phyloP scores from a whole-genome alignment of 1,140 invertebrate species.

The Sesamia nonagrioides region DNA sequence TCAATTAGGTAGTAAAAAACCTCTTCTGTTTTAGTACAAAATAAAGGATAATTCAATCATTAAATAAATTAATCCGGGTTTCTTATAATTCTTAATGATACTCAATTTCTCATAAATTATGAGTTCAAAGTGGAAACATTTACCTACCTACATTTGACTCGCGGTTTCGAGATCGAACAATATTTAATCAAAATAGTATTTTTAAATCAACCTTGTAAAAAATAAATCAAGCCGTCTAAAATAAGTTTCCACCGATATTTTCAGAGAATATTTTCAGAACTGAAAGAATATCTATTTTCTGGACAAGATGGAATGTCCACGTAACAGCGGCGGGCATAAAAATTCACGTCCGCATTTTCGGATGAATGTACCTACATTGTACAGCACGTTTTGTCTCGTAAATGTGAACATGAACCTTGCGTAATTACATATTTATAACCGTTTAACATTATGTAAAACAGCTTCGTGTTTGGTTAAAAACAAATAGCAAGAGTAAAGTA shows the following conservation, averaged over 20 bases:
- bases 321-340: constrained; percentile 31
- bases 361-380: too few species aligned
- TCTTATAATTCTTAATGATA: too few species aligned
- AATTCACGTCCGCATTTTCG: constrained; percentile 31
- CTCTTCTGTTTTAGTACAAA: too few species aligned
- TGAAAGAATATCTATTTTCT: constrained; percentile 36
- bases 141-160: neutral
- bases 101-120: too few species aligned
- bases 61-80: too few species aligned
- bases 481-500: constrained; percentile 20
- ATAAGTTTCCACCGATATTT: neutral
- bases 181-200: constrained; percentile 1
- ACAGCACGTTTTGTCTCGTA: constrained; percentile 36
- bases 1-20: too few species aligned
- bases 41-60: too few species aligned
- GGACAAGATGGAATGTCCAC: constrained; percentile 41
- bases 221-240: neutral
- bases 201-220: neutral
- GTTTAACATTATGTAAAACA: constrained; percentile 23
- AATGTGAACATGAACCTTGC: constrained; percentile 24
- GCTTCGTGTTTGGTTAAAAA: constrained; percentile 6
- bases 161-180: neutral
- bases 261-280: constrained; percentile 8
- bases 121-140: too few species aligned
- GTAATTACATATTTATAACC: constrained; percentile 32